Evolutionary conservation across 2,888 invertebrate species (phyloP), one percentile per base, ranked within the genome.

Genomic region (Drosophila colorata): DNA sequence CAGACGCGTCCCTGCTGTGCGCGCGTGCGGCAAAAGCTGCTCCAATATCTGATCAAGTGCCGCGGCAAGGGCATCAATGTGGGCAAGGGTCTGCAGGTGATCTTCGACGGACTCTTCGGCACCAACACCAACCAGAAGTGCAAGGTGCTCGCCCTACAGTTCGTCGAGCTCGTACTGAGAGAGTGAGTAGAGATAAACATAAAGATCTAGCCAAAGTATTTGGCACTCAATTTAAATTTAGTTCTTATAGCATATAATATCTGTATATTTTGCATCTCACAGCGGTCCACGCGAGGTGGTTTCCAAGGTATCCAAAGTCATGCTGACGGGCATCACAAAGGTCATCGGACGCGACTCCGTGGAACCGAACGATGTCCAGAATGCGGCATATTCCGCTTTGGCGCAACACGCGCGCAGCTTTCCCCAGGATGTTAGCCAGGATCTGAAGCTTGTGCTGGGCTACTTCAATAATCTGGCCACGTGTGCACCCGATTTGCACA

Each of bases 91-190:
- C 96, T 98, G 63, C 97, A 97, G 95, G 96, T 97, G 38, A 95
- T 98, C 55, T 98, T 98, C 92, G 97, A 98, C 80, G 96, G 97
- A 3, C 93, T 98, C 11, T 97, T 96, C 91, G 97, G 97, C 28
- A 94, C 94, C 4, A 96, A 96, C 82, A 97, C 97, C 0, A 98
- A 97, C 92, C 94, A 95, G 0, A 95, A 97, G 80, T 94, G 98
- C 64, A 96, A 97, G 81, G 95, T 95, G 6, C 93, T 96, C 91
- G 96, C 97, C 0, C 93, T 98, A 13, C 96, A 96, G 91, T 97
- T 97, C 92, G 94, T 97, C 11, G 94, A 95, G 61, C 96, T 96
- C 85, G 94, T 98, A 47, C 95, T 97, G 46, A 94, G 95, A 90
- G 95, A 95, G 97, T 97, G 93, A 94, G 95, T 93, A 48, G 25